phyloP scores from a whole-genome alignment of 2,113 vertebrate genomes.

The Dipodomys stephensi region DNA sequence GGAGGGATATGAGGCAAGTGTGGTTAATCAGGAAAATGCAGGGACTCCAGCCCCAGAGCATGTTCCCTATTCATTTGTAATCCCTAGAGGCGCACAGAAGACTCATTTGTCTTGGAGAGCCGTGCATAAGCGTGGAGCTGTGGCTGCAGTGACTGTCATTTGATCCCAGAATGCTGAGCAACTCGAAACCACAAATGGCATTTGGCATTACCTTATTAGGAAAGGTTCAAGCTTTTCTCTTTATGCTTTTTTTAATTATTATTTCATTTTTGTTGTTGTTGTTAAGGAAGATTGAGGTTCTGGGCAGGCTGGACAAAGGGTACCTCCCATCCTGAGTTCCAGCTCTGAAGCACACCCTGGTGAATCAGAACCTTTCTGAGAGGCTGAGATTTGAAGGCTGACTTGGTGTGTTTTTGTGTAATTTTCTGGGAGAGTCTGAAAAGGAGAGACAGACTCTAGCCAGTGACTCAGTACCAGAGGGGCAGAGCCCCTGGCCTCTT shows the following conservation, averaged over 20 bases:
- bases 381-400: background rate
- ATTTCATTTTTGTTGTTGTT: background rate
- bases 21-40: conserved; percentile 52
- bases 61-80: conserved; percentile 27
- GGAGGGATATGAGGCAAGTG: background rate
- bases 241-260: background rate
- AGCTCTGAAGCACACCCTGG: background rate
- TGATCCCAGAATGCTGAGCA: conserved; percentile 53
- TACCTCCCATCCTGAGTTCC: background rate
- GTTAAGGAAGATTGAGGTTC: background rate
- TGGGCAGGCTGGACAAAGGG: background rate
- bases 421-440: conserved; percentile 40
- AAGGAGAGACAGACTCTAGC: background rate
- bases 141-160: conserved; percentile 2
- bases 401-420: background rate
- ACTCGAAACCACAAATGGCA: conserved; percentile 60
- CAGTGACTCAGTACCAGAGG: background rate
- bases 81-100: background rate
- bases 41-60: background rate
- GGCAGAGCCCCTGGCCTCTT: background rate
- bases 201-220: conserved; percentile 73
- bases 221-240: background rate
- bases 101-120: conserved; percentile 34
- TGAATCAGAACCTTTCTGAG: conserved; percentile 35
- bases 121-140: conserved; percentile 9